These are phyloP conservation scores for Temnothorax longispinosus DNA, from an alignment of 1,140 invertebrate genomes.

Conservation along the genomic window DNA sequence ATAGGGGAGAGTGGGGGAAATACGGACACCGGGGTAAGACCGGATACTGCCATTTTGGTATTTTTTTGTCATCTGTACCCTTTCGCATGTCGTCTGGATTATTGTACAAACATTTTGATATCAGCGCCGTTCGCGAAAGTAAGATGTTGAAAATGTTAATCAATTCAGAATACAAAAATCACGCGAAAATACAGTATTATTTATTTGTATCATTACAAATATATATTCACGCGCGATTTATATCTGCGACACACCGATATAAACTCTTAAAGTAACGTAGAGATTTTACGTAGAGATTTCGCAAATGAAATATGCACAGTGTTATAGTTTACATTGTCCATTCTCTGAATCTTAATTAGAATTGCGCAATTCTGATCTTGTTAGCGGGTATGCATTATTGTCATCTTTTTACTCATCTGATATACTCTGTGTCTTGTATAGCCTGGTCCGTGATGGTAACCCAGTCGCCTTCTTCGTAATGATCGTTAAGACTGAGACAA, in stretches of 20 bases:
- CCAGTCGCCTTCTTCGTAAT: constrained; percentile 58
- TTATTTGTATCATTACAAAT: constrained; percentile 9
- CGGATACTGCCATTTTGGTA: no score
- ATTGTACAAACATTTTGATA: neutral
- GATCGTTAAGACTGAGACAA: constrained; percentile 63
- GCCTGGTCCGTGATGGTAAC: neutral
- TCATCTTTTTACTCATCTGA: constrained; percentile 26
- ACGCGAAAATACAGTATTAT: neutral
- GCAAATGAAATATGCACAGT: neutral
- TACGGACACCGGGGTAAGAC: no score
- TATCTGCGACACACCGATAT: no score
- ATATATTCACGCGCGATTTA: neutral
- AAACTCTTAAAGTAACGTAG: no score
- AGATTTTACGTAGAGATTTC: no score
- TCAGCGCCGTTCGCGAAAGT: neutral
- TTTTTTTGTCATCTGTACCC: no score
- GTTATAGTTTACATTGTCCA: neutral
- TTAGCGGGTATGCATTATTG: constrained; percentile 32
- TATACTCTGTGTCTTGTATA: constrained; percentile 26
- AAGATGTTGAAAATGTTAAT: neutral
- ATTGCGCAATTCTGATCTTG: neutral
- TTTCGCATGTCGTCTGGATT: no score
- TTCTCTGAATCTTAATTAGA: neutral
- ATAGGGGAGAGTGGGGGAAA: no score
- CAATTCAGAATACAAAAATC: neutral